Evolutionary conservation across 2,888 invertebrate genomes (phyloP), one percentile per base, ranked within the genome.

Genomic region (Uloborus plumipes): DNA sequence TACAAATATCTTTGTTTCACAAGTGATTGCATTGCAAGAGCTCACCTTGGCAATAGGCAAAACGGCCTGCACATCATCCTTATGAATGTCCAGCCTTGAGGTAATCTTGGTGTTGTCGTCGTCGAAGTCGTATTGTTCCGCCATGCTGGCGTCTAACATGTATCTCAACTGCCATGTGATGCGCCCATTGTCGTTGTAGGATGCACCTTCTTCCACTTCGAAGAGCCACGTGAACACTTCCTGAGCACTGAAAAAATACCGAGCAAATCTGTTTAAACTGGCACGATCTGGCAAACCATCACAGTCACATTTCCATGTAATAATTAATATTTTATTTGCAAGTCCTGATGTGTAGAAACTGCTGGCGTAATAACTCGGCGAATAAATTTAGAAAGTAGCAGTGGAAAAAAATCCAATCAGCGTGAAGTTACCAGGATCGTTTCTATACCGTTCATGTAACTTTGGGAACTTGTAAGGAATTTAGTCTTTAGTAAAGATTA

Each of bases 51-150:
- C 95, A 88, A 97, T 96, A 18, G 97, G 96, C 31, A 97, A 91
- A 16, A 97, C 95, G 22, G 96, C 95, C 90, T 96, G 96, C 82
- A 96, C 95, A 88, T 96, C 96, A 88, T 97, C 97, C 88, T 97
- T 97, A 88, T 95, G 95, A 84, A 97, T 94, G 88, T 96, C 95
- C 65, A 97, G 92, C 86, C 95, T 91, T 0, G 95, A 94, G 83
- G 94, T 94, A 62, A 95, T 91, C 88, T 95, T 93, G 86, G 92
- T 88, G 31, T 88, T 86, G 70, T 89, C 88, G 81, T 89, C 89
- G 39, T 88, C 88, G 90, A 86, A 88, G 86, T 86, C 89, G 88
- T 85, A 89, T 89, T n/a, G 88, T 87, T 85, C 1, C 1, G 85
- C 79, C 73, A 84, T 82, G 20, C 84, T 86, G 15, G 85, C 85